These are phyloP conservation scores for Axinella damicornis DNA, from an alignment of 37 sponge, comb jelly and placozoan species.

Conservation along the genomic window DNA sequence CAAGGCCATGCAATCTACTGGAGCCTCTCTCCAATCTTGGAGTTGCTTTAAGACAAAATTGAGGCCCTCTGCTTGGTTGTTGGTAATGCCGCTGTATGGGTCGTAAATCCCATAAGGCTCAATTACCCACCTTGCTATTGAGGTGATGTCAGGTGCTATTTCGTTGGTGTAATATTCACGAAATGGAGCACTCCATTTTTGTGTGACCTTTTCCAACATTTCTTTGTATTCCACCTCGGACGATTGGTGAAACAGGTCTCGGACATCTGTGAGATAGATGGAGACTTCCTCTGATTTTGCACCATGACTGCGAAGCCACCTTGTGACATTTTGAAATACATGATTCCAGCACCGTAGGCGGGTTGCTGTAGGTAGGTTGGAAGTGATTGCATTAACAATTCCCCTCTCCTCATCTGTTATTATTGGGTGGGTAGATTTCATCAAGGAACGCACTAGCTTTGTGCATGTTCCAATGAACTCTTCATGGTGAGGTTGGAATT, in stretches of 20 bases:
- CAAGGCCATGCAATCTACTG: slow-evolving; percentile 36
- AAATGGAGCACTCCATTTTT: slow-evolving; percentile 51
- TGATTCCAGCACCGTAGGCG: slow-evolving; percentile 60
- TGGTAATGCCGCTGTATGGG: slow-evolving; percentile 43
- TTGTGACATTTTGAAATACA: slow-evolving; percentile 30
- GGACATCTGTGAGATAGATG: slow-evolving; percentile 38
- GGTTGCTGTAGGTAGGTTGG: slow-evolving; percentile 16
- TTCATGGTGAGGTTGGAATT: slow-evolving; percentile 47
- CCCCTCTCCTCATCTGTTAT: slow-evolving; percentile 49
- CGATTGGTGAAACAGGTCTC: slow-evolving; percentile 23
- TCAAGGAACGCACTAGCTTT: slow-evolving; percentile 25
- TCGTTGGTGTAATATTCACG: slow-evolving; percentile 36
- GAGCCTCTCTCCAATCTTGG: slow-evolving; percentile 36
- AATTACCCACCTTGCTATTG: slow-evolving; percentile 52
- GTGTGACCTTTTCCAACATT: too few relatives aligned
- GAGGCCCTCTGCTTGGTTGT: slow-evolving; percentile 48
- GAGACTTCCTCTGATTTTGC: slow-evolving; percentile 5
- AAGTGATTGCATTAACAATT: slow-evolving; percentile 36
- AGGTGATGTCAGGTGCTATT: slow-evolving; percentile 33
- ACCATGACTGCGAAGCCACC: slow-evolving; percentile 23
- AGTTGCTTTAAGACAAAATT: slow-evolving; percentile 45
- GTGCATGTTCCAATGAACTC: slow-evolving; percentile 33
- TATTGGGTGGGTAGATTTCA: slow-evolving; percentile 35
- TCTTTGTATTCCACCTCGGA: slow-evolving; percentile 25
- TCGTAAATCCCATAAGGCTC: slow-evolving; percentile 42